A percentile compares a stretch with the other conserved stretches of the same genome.
phyloP scores from a whole-genome alignment of 2,797 vertebrate species.

The Pseudochirops cupreus region DNA sequence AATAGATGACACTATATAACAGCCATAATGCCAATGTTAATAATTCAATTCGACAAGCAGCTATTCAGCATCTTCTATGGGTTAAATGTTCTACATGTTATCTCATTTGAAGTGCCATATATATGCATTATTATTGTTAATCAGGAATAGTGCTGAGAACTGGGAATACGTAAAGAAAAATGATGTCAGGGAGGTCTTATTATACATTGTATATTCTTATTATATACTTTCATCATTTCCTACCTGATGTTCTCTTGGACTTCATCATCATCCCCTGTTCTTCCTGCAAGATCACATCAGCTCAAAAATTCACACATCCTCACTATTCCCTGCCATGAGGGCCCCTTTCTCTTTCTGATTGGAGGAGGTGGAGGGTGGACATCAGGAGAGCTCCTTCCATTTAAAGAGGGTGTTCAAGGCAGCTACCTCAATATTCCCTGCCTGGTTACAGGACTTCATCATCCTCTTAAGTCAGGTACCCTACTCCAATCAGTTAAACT shows the following conservation, averaged over 20 bases:
- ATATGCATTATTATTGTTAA: neutral
- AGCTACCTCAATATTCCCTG: neutral
- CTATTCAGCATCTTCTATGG: neutral
- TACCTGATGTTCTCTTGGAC: neutral
- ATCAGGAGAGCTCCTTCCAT: neutral
- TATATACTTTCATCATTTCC: neutral
- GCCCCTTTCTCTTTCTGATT: neutral
- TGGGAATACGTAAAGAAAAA: neutral
- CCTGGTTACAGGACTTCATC: neutral
- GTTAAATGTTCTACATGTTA: too few relatives aligned
- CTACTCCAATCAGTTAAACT: neutral
- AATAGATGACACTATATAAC: neutral
- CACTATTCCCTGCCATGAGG: neutral
- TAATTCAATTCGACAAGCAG: neutral
- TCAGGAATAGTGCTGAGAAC: neutral
- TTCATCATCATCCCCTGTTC: neutral
- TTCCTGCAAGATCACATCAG: neutral
- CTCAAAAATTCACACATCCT: neutral
- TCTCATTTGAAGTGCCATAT: neutral
- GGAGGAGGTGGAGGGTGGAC: neutral
- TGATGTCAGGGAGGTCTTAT: neutral
- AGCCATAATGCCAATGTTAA: neutral
- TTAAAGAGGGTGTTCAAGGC: neutral
- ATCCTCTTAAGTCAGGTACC: neutral
- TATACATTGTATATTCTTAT: neutral